These are phyloP conservation scores for Argentina silus DNA, from an alignment of 2,797 vertebrate genomes.

Conservation along the genomic window DNA sequence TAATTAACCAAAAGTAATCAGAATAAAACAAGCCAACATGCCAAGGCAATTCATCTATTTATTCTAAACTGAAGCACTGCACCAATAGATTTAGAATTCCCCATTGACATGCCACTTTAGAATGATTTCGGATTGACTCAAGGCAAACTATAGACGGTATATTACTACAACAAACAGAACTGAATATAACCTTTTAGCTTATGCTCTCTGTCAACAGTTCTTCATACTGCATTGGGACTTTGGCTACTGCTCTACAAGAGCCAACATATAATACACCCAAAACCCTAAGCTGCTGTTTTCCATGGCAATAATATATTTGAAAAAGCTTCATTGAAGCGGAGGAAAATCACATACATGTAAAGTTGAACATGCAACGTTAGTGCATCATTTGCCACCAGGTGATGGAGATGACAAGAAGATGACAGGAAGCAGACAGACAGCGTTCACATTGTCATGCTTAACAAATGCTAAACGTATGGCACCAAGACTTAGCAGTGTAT, in stretches of 20 bases:
- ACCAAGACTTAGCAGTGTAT: conserved; percentile 17
- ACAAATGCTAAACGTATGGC: conserved; percentile 40
- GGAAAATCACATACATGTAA: conserved; percentile 55
- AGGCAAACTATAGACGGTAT: not conserved
- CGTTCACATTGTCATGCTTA: conserved; percentile 73
- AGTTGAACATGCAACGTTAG: conserved; percentile 69
- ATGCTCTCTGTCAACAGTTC: not conserved
- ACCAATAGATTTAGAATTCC: not conserved
- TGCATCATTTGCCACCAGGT: conserved; percentile 53
- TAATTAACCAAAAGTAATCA: no score
- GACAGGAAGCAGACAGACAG: conserved; percentile 57
- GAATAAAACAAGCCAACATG: not conserved
- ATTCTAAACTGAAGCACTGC: not conserved
- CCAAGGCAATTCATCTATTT: not conserved
- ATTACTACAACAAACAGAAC: not conserved
- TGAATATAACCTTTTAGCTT: not conserved
- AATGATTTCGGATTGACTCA: not conserved
- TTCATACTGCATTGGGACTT: not conserved
- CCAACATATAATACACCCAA: conserved; percentile 22
- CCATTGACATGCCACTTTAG: not conserved
- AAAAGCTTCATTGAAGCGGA: conserved; percentile 64
- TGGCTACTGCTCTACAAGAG: not conserved
- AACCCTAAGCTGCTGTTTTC: conserved; percentile 58
- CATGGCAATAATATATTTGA: conserved; percentile 60
- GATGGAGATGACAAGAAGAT: conserved; percentile 69